Conservation (phyloP, 2,888 invertebrate species). For the Andrena flavipes region DNA sequence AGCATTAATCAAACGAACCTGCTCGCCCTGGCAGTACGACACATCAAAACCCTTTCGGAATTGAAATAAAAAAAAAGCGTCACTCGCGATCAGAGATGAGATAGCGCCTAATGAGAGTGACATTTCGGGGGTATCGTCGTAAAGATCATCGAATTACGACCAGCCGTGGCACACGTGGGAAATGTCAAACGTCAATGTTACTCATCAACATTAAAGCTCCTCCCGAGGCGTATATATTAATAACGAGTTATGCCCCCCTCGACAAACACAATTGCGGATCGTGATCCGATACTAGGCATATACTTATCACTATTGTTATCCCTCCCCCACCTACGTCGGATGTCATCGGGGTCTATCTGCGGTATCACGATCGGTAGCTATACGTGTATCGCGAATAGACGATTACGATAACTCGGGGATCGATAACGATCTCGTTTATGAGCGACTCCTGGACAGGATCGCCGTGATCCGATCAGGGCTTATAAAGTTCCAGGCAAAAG, state of each 20-base stretch:
- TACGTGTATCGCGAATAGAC: conserved; percentile 63
- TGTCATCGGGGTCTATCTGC: conserved; percentile 64
- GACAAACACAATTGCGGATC: conserved; percentile 66
- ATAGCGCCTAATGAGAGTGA: conserved; percentile 51
- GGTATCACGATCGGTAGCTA: conserved; percentile 71
- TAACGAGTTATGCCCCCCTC: conserved; percentile 35
- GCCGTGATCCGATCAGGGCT: conserved; percentile 53
- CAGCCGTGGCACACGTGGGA: conserved; percentile 45
- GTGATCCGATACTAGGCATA: conserved; percentile 64
- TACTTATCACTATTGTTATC: conserved; percentile 69
- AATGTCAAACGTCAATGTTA: conserved; percentile 61
- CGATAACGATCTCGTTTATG: conserved; percentile 72
- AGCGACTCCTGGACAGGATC: conserved; percentile 62
- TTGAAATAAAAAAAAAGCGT: background rate
- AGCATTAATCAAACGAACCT: conserved; percentile 3
- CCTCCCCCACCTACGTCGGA: conserved; percentile 35
- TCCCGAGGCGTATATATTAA: conserved; percentile 48
- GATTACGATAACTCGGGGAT: conserved; percentile 66
- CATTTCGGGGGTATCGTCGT: conserved; percentile 51
- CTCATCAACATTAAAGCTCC: conserved; percentile 56
- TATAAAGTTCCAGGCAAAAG: conserved; percentile 49
- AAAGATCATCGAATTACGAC: conserved; percentile 50
- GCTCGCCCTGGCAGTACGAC: background rate
- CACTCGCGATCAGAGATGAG: conserved; percentile 12
- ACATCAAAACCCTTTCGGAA: background rate